Evolutionary conservation across 2,797 vertebrate genomes (phyloP), one percentile per base, ranked within the genome.

Genomic region (Myotis daubentonii): DNA sequence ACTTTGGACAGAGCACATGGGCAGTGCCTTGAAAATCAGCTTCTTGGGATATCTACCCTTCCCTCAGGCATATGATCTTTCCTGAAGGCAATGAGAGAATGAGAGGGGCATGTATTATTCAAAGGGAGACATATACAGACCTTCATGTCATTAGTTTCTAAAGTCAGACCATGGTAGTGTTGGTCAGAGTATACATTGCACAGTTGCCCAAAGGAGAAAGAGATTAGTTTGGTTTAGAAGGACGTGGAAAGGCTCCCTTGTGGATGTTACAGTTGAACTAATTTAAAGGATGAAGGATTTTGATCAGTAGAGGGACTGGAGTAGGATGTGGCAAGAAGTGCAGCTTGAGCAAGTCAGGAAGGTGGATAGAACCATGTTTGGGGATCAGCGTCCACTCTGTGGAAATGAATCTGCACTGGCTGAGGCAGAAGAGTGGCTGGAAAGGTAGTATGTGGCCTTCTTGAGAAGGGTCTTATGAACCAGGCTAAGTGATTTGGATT

Each of bases 151-250:
- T 75, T 72, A 6, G 36, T 95, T 82, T 93, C 84, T 89, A 70
- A 93, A 51, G 71, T 80, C 65, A 84, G 75, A 75, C 47, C 30
- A 13, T 81, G 74, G 84, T 78, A 76, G 72, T 74, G 38, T 68
- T 81, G 51, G 41, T 49, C 30, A 85, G 62, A 92, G 36, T 62
- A 65, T 36, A 57, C 19, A 66, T 49, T 36, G 65, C 36, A 55
- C 36, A 53, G 44, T 15, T 87, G 80, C 33, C 36, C 33, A 75
- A 68, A 87, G 57, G 41, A 92, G 30, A 68, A 53, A 89, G 71
- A 92, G 87, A 91, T 94, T 57, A 47, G 6, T 75, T 84, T 89
- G 85, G 66, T 51, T 83, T 89, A 87, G 36, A 47, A 83, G n/a
- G 10, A 79, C 49, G 3, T 33, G 8, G 57, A 89, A 84, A 66